Evolutionary conservation across 2,888 invertebrate genomes (phyloP), one percentile per base, ranked within the genome.

Genomic region (Zhuqinia jingwanae): DNA sequence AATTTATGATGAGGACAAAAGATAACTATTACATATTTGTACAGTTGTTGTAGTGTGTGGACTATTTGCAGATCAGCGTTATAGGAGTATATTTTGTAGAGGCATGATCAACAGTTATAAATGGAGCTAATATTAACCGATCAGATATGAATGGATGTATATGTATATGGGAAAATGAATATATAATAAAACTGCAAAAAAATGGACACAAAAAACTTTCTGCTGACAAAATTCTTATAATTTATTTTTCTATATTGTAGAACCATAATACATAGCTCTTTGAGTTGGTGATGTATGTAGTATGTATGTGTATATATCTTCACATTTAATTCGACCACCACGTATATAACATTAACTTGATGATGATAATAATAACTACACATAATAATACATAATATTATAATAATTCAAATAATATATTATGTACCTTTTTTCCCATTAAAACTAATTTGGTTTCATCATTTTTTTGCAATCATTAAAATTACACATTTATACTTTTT

Each of bases 201-300:
- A n/a, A n/a, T n/a, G n/a, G 45, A 47, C 17, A 47, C 45, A 60
- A 25, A 22, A 2, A n/a, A 70, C 58, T 83, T 76, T 83, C 65
- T 85, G 84, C 84, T 85, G 78, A 85, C 84, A 85, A 85, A 85
- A 58, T 85, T 56, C 70, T 78, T 78, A 84, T 65, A 58, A 30
- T 83, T 85, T 77, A 77, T 78, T 77, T 65, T 65, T 68, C 65
- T 77, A 63, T 17, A 77, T n/a, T n/a, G n/a, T 20, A 85, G 84
- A 85, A 85, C 84, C 78, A 70, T 65, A 36, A 36, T 36, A 36
- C 8, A 84, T 77, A 85, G 84, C 84, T 85, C 84, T 85, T 36
- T 85, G 81, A 82, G 82, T 82, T 75, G n/a, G 36, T 36, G 82
- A 73, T 36, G 58, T 53, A 75, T 53, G 22, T 76, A 75, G 50